Evolutionary conservation across 2,888 invertebrate species (phyloP).

Genomic region (Acutogordius australiensis): DNA sequence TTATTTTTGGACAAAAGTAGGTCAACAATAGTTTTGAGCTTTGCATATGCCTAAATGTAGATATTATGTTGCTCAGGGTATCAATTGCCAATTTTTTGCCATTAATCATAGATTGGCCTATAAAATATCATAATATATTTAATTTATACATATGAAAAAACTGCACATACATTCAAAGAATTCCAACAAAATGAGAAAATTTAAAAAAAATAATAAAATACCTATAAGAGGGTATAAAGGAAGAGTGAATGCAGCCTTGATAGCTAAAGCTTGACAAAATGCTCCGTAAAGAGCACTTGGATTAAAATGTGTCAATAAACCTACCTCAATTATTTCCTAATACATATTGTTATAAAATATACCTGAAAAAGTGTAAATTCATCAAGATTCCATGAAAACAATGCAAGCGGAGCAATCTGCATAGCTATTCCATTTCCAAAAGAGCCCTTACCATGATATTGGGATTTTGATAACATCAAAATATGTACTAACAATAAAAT

Average conservation of each 20-base stretch:
- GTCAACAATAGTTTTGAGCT: too few species aligned
- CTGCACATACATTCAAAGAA: too few species aligned
- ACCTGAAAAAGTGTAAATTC: constrained; percentile 13
- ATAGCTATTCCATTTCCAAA: constrained; percentile 50
- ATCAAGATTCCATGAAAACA: constrained; percentile 27
- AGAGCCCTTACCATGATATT: constrained; percentile 38
- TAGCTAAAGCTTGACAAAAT: neutral
- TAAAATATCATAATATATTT: too few species aligned
- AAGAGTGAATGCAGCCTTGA: constrained; percentile 14
- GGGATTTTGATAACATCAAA: constrained; percentile 33
- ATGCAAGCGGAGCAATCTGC: constrained; percentile 37
- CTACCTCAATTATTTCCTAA: neutral
- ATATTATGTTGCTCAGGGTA: too few species aligned
- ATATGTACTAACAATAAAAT: too few species aligned
- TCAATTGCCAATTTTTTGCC: too few species aligned
- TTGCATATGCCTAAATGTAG: too few species aligned
- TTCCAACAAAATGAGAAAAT: too few species aligned
- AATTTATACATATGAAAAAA: too few species aligned
- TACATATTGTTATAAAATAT: neutral
- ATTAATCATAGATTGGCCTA: too few species aligned
- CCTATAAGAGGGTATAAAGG: neutral
- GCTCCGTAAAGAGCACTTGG: neutral
- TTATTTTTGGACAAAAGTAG: too few species aligned
- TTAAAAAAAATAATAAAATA: too few species aligned
- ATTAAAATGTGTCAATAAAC: neutral